These are phyloP conservation scores for Drosophila orosa DNA, from an alignment of 1,140 invertebrate genomes.

Conservation along the genomic window DNA sequence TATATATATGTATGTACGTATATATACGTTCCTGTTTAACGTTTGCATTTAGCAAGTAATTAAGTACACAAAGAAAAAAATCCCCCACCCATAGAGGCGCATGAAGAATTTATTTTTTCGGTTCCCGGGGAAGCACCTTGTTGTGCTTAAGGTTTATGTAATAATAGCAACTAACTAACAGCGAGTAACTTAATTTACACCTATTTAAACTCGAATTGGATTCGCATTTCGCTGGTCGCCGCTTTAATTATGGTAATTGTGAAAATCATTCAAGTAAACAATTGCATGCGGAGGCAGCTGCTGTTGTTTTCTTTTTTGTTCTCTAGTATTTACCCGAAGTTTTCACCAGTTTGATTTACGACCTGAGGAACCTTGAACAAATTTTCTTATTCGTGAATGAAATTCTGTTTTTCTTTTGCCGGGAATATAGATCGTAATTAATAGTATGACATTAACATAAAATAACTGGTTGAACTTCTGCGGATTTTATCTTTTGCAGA, in stretches of 20 bases:
- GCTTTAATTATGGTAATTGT: conserved; percentile 70
- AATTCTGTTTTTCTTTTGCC: background rate
- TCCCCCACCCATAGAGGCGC: conserved; percentile 3
- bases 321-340: conserved; percentile 14
- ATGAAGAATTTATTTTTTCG: conserved; percentile 6
- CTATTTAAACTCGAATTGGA: background rate
- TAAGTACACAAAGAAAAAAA: conserved; percentile 28
- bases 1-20: background rate
- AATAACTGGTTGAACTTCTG: conserved; percentile 3
- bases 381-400: conserved; percentile 26
- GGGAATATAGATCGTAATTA: background rate
- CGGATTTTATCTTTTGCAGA: background rate
- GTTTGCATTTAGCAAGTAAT: conserved; percentile 34
- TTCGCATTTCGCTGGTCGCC: conserved; percentile 8
- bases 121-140: conserved; percentile 30
- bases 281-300: conserved; percentile 44
- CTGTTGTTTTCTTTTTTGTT: conserved; percentile 12
- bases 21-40: conserved; percentile 18
- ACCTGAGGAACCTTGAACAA: conserved; percentile 31
- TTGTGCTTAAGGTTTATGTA: background rate
- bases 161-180: conserved; percentile 5
- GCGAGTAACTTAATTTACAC: conserved; percentile 7
- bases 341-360: conserved; percentile 51
- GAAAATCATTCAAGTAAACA: conserved; percentile 62
- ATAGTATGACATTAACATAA: background rate